Base-by-base conservation (phyloP, 2,888 invertebrate species). In the Steromphala cineraria region DNA sequence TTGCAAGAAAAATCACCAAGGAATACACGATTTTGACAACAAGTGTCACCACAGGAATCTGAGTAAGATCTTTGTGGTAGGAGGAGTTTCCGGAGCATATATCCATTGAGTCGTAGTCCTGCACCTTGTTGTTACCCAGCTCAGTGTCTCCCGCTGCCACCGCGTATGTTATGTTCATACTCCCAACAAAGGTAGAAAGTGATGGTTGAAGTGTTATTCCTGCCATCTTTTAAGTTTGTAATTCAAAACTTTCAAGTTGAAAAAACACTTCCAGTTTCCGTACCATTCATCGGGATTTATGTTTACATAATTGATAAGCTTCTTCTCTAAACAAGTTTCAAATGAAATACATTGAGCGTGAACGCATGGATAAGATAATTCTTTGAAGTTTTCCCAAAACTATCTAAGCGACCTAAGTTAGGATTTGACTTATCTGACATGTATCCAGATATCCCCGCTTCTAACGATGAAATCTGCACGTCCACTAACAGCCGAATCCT, bases 1-100 rank as follows among this genome's bases (percentile, higher is more conserved):
- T 87, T 1, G 94, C 92, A 19, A 93, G 81, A 17, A 92, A 81
- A 80, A 93, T 92, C 17, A 94, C 92, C 15, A 92, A 8, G 24
- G 92, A 82, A 84, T 94, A 94, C 0, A 91, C 81, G 19, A 89
- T 81, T 10, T 93, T 87, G 76, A 94, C 91, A 3, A 86, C 80
- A 4, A 86, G 82, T 15, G 91, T 82, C 17, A 94, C 92, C 15
- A 86, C 46, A 0, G 87, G 76, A 31, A 92, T 87, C 84, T 94
- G 93, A 10, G 93, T 92, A 17, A 89, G 90, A 81, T 93, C 93
- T 31, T 84, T 67, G 82, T 91, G 87, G 52, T 28, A 53, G 24
- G 53, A 53, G 24, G 71, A 67, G 28, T 28, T 24, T 46, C 31
- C 79, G 15, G 52, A 28, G n/a, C 79, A 79, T 19, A 52, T 40